phyloP scores from a whole-genome alignment of 1,140 invertebrate genomes.

The Drosophila orosa region DNA sequence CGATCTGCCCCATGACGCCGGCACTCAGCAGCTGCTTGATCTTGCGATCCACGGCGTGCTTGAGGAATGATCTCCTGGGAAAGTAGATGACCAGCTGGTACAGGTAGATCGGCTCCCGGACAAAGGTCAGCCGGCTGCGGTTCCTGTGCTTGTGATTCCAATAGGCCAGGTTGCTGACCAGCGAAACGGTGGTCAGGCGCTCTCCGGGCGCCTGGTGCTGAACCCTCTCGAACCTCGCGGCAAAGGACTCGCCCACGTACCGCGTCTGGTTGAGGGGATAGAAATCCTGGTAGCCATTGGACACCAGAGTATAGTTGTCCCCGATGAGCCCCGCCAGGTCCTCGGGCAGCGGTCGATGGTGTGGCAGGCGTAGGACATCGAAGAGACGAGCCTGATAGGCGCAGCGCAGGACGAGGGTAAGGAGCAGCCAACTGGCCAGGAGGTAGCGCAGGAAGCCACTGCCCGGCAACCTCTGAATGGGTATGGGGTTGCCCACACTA shows the following conservation, averaged over 20 bases:
- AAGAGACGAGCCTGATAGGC: constrained; percentile 71
- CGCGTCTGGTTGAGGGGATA: constrained; percentile 45
- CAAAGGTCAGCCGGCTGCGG: constrained; percentile 20
- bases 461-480: constrained; percentile 15
- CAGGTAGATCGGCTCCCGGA: constrained; percentile 60
- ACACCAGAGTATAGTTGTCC: constrained; percentile 62
- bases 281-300: constrained; percentile 56
- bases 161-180: constrained; percentile 59
- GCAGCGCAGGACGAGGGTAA: constrained; percentile 58
- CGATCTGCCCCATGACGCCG: constrained; percentile 56
- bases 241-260: constrained; percentile 20
- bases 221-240: constrained; percentile 24
- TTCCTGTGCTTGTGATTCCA: constrained; percentile 44
- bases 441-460: constrained; percentile 34
- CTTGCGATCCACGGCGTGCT: constrained; percentile 59
- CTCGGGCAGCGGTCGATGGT: constrained; percentile 31
- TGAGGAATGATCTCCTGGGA: constrained; percentile 36
- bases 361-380: constrained; percentile 46
- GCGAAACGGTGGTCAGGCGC: constrained; percentile 50
- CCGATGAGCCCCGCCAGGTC: constrained; percentile 29
- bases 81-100: constrained; percentile 70
- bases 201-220: not conserved
- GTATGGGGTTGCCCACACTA: constrained; percentile 47
- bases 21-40: constrained; percentile 58
- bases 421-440: constrained; percentile 52